Conservation (phyloP, 2,888 invertebrate species). For the Caenorhabditis sp. region DNA sequence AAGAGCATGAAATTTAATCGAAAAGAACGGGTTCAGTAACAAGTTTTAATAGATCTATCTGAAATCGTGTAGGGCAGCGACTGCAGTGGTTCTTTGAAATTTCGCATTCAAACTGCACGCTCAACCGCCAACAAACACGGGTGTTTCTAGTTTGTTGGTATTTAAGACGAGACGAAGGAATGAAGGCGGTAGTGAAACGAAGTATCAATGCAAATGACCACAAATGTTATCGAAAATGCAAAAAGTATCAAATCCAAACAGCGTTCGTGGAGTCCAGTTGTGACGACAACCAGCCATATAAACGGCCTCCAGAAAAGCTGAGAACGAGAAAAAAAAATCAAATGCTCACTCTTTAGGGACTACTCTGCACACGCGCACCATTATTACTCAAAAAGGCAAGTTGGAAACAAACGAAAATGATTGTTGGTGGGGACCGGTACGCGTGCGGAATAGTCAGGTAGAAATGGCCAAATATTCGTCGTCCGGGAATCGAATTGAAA, state of each 20-base stretch:
- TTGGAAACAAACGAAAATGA: constrained; percentile 44
- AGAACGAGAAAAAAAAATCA: constrained; percentile 57
- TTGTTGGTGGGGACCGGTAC: constrained; percentile 28
- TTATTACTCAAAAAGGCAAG: constrained; percentile 56
- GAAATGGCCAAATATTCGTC: constrained; percentile 59
- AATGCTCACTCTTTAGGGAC: constrained; percentile 80
- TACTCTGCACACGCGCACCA: constrained; percentile 79
- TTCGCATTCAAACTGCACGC: constrained; percentile 49
- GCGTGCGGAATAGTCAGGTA: constrained; percentile 55
- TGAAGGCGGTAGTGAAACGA: constrained; percentile 56
- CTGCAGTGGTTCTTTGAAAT: constrained; percentile 55
- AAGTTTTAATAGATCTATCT: constrained; percentile 54
- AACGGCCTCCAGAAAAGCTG: constrained; percentile 43
- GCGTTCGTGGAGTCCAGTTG: constrained; percentile 45
- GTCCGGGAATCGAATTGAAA: constrained; percentile 54
- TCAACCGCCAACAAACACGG: constrained; percentile 65
- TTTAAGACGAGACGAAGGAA: constrained; percentile 45
- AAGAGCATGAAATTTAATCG: constrained; percentile 41
- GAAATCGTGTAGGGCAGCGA: constrained; percentile 63
- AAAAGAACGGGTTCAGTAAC: not conserved
- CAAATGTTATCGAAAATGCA: constrained; percentile 52
- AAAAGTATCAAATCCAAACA: constrained; percentile 48
- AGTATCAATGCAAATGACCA: constrained; percentile 56
- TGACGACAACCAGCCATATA: not conserved
- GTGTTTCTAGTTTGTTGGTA: constrained; percentile 44